Percentiles rank a stretch among this genome's conserved stretches.
Evolutionary conservation across 1,140 invertebrate species (phyloP).

Genomic region (Aphis craccivora): DNA sequence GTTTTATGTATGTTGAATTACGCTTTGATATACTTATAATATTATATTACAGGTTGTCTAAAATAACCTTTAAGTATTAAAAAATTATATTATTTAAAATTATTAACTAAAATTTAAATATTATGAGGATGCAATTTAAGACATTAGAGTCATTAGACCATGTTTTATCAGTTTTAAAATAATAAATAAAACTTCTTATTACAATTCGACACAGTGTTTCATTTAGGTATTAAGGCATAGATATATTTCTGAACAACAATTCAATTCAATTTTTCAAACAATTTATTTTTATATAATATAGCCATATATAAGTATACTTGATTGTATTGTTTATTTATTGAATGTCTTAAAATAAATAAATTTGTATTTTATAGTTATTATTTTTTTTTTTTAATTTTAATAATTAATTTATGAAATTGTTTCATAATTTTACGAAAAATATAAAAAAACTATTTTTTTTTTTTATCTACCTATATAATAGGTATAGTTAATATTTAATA

Average conservation of each 20-base stretch:
- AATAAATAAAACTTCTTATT: not conserved
- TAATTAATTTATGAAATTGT: not conserved
- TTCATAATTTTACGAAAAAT: not conserved
- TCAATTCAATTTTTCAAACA: not conserved
- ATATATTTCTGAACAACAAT: not conserved
- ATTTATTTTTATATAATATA: not conserved
- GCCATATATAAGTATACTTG: not conserved
- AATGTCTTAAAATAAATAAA: not conserved
- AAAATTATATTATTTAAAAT: not conserved
- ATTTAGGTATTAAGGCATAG: not conserved
- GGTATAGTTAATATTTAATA: not conserved
- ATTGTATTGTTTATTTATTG: not conserved
- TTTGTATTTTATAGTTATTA: not conserved
- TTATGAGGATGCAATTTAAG: not conserved
- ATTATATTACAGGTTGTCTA: not conserved
- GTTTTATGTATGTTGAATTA: not conserved
- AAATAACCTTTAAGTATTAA: not conserved
- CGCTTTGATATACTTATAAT: too few species aligned
- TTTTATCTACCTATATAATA: not conserved
- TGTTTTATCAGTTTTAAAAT: not conserved
- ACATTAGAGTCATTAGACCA: not conserved
- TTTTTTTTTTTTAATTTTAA: not conserved
- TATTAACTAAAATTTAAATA: not conserved
- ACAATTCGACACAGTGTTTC: not conserved
- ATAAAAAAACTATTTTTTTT: not conserved